These are phyloP conservation scores for Araneus ventricosus DNA, from an alignment of 1,140 invertebrate species.

Conservation along the genomic window DNA sequence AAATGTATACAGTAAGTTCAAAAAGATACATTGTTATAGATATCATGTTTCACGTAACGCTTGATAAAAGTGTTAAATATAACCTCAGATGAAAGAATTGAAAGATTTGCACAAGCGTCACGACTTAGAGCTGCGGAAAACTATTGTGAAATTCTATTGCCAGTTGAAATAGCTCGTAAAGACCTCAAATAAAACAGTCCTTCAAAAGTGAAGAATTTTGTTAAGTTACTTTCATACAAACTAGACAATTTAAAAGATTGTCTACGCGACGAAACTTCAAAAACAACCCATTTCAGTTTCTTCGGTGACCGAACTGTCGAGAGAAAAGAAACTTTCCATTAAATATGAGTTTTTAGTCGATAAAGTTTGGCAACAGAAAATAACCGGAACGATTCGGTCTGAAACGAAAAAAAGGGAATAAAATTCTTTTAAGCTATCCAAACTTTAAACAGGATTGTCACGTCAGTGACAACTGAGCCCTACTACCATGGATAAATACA, in stretches of 20 bases:
- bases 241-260: slow-evolving; percentile 48
- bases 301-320: not conserved
- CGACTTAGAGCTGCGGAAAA: not conserved
- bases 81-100: not conserved
- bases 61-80: not conserved
- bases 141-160: slow-evolving; percentile 17
- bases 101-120: slow-evolving; percentile 11
- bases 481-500: slow-evolving; percentile 36
- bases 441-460: slow-evolving; percentile 62
- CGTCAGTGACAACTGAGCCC: slow-evolving; percentile 56
- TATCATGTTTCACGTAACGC: too few species aligned
- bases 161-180: slow-evolving; percentile 29
- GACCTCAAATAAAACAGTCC: slow-evolving; percentile 38
- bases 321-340: slow-evolving; percentile 46
- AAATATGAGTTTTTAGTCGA: slow-evolving; percentile 61
- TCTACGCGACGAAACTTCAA: slow-evolving; percentile 33
- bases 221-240: not conserved
- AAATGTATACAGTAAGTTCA: too few species aligned
- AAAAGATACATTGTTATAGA: too few species aligned
- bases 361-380: slow-evolving; percentile 48
- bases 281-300: slow-evolving; percentile 22
- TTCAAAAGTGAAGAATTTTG: slow-evolving; percentile 31
- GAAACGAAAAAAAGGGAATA: not conserved
- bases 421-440: slow-evolving; percentile 54
- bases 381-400: slow-evolving; percentile 32